A percentile compares a stretch with the other conserved stretches of the same genome.
Evolutionary conservation across 2,113 vertebrate genomes (phyloP).

Genomic region (Stegastes partitus): DNA sequence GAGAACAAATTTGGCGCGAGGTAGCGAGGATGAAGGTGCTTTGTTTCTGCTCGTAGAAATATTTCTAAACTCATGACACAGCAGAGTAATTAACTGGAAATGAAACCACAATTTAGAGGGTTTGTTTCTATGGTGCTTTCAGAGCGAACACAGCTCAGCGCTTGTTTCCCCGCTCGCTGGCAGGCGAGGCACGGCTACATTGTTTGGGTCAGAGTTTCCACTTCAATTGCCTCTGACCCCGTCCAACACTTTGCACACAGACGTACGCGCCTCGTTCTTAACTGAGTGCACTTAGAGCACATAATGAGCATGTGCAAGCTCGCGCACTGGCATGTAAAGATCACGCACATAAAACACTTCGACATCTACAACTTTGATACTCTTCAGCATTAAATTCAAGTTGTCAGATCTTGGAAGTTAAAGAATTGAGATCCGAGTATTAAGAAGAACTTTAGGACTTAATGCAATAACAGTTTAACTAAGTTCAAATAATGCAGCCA

Average conservation of each 20-base stretch:
- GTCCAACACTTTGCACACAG: conserved; percentile 31
- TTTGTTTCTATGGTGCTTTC: conserved; percentile 51
- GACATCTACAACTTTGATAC: not conserved
- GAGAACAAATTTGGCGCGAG: not conserved
- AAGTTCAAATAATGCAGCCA: no score
- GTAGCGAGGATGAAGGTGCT: conserved; percentile 5
- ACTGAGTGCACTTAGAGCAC: not conserved
- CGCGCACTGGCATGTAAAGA: not conserved
- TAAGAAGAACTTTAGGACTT: not conserved
- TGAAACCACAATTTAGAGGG: conserved; percentile 35
- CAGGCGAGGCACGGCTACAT: conserved; percentile 31
- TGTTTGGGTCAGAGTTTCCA: conserved; percentile 70
- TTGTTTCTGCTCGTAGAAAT: conserved; percentile 25
- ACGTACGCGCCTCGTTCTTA: not conserved
- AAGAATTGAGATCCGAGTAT: conserved; percentile 2
- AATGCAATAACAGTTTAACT: no score
- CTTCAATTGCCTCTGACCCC: conserved; percentile 53
- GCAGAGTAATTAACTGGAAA: conserved; percentile 56
- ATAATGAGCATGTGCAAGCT: conserved; percentile 1
- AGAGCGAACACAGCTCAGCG: conserved; percentile 30
- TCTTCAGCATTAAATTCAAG: not conserved
- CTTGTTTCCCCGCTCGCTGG: conserved; percentile 38
- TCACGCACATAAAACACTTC: not conserved
- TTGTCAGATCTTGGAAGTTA: conserved; percentile 14
- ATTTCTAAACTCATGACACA: conserved; percentile 46